Evolutionary conservation across 2,797 vertebrate genomes (phyloP).

Genomic region (Anolis apletophallus): DNA sequence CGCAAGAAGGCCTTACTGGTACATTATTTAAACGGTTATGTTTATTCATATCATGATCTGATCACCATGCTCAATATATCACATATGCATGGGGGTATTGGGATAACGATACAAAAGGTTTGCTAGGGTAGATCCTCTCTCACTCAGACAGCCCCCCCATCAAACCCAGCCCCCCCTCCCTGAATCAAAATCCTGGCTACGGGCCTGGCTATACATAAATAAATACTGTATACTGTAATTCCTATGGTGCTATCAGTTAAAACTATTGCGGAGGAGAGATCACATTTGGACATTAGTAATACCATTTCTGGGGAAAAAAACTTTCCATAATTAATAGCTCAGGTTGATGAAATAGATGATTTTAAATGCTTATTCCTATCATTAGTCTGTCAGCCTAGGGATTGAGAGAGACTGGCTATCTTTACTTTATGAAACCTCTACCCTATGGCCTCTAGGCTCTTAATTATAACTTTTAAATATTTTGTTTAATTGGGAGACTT

Average conservation of each 20-base stretch:
- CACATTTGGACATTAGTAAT: not conserved
- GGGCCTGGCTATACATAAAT: not conserved
- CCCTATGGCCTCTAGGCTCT: not conserved
- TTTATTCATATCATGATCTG: no score
- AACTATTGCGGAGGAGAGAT: not conserved
- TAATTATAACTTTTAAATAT: slow-evolving; percentile 13
- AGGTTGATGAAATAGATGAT: not conserved
- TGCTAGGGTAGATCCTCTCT: no score
- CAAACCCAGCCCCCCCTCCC: no score
- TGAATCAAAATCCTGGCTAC: no score
- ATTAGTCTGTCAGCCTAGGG: not conserved
- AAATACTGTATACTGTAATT: not conserved
- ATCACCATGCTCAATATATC: no score
- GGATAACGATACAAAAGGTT: no score
- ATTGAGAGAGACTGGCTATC: not conserved
- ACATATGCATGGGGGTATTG: no score
- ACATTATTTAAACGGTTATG: no score
- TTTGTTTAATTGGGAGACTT: not conserved
- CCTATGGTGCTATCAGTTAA: not conserved
- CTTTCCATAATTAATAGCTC: slow-evolving; percentile 3
- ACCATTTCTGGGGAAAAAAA: not conserved
- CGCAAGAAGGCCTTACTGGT: no score
- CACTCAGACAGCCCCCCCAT: no score
- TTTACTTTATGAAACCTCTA: not conserved
- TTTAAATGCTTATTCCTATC: not conserved